A percentile compares a stretch with the other conserved stretches of the same genome.
Conservation (phyloP, 1,140 invertebrate genomes). For the Antheraea mylitta region DNA sequence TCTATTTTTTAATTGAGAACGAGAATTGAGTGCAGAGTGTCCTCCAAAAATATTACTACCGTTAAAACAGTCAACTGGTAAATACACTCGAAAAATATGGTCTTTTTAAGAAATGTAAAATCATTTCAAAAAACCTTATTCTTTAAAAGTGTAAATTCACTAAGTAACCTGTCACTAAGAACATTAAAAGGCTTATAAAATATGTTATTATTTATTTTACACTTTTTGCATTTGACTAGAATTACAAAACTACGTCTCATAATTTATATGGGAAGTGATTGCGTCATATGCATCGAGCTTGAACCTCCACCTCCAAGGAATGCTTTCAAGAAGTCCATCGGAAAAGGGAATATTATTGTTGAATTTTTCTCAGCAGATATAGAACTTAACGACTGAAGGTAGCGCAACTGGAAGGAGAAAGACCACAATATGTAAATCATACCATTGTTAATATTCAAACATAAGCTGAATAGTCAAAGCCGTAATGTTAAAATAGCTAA, state of each 20-base stretch:
- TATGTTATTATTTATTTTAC: slow-evolving; percentile 7
- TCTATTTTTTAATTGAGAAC: too few species aligned
- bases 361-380: slow-evolving; percentile 99
- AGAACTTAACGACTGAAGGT: slow-evolving; percentile 91
- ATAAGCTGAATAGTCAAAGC: too few species aligned
- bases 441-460: not conserved
- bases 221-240: slow-evolving; percentile 13
- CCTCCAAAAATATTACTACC: too few species aligned
- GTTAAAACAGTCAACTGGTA: too few species aligned
- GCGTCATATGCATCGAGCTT: slow-evolving; percentile 31
- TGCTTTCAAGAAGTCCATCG: slow-evolving; percentile 92
- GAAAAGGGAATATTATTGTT: slow-evolving; percentile 97
- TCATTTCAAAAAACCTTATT: too few species aligned
- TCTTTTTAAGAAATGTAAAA: too few species aligned
- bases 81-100: too few species aligned
- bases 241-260: slow-evolving; percentile 10
- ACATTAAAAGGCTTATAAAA: not conserved
- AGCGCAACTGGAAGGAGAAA: slow-evolving; percentile 58
- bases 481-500: too few species aligned
- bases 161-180: not conserved
- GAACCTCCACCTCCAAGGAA: slow-evolving; percentile 79
- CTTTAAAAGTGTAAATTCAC: too few species aligned
- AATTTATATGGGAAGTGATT: slow-evolving; percentile 29
- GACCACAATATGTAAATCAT: not conserved
- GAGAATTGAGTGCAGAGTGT: too few species aligned